phyloP scores from a whole-genome alignment of 37 sponge, comb jelly and placozoan genomes.

The Corticium candelabrum region DNA sequence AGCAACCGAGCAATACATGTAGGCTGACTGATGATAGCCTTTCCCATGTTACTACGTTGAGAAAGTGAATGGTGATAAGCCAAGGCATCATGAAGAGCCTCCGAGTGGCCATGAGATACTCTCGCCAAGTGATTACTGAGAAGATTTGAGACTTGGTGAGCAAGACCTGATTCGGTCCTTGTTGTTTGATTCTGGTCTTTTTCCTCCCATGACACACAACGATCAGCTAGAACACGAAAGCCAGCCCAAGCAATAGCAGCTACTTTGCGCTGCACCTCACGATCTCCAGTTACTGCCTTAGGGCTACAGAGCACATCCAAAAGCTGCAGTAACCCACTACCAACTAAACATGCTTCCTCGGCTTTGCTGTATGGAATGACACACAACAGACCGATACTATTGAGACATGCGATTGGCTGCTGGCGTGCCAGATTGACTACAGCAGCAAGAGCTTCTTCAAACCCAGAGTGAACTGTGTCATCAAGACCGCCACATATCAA shows the following conservation, averaged over 20 bases:
- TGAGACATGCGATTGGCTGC: constrained; percentile 61
- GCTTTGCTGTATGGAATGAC: constrained; percentile 66
- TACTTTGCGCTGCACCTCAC: constrained; percentile 42
- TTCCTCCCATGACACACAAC: constrained; percentile 83
- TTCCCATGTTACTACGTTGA: constrained; percentile 65
- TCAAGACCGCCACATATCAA: not conserved
- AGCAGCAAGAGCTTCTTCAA: constrained; percentile 53
- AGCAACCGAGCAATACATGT: constrained; percentile 84
- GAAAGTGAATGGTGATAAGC: constrained; percentile 72
- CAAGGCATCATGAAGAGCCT: constrained; percentile 82
- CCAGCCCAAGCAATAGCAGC: constrained; percentile 80
- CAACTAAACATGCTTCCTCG: constrained; percentile 66
- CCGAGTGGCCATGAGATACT: constrained; percentile 34
- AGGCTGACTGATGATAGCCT: constrained; percentile 71
- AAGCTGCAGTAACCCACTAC: constrained; percentile 82
- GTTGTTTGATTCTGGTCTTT: constrained; percentile 15
- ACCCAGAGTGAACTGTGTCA: constrained; percentile 17
- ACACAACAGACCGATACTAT: constrained; percentile 73
- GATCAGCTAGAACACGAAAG: constrained; percentile 74
- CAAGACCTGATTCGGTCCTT: constrained; percentile 53
- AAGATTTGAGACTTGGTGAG: constrained; percentile 68
- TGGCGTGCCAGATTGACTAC: constrained; percentile 64
- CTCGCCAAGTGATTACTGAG: constrained; percentile 82
- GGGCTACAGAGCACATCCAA: constrained; percentile 65
- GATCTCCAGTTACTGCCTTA: constrained; percentile 14